Base-by-base conservation (phyloP, 1,140 invertebrate genomes). In the Dreissena polymorpha region DNA sequence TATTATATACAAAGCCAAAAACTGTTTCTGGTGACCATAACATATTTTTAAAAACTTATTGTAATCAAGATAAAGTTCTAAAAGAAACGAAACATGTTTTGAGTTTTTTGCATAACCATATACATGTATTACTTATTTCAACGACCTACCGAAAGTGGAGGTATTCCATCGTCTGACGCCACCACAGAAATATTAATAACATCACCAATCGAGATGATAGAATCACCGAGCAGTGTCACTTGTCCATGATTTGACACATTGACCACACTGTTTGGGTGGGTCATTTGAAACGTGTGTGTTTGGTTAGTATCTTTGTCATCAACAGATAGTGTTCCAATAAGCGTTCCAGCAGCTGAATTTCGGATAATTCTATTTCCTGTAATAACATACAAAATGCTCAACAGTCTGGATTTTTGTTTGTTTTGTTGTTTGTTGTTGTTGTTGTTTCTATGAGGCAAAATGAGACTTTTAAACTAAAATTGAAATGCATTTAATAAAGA, bases 301-400 rank as follows among this genome's bases (percentile, higher is more conserved):
- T 88, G 86, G 0, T 69, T 78, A 18, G 8, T 21, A 60, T 88
- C 86, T 51, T 77, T 71, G 69, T 88, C 86, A 14, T 64, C 67
- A 6, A 72, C 85, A 25, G 25, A 18, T 12, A 88, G 39, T 16
- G 8, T 60, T 21, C 85, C 85, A 18, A 88, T 76, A 0, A 63
- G 25, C 13, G 69, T 68, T 51, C 75, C 80, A 6, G n/a, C 18
- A 13, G 49, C 21, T 16, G 73, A 64, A 18, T 39, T 39, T 14
- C 50, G 13, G 13, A 7, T 25, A 39, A 76, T 12, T 16, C 23
- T 65, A 49, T 76, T 76, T 6, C n/a, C 73, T 76, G 72, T 16
- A 74, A 60, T 23, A 1, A 55, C 13, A 29, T n/a, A 18, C 6
- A 18, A 39, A 39, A 39, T 39, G 39, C 39, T 39, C 8, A 39